A percentile compares a stretch with the other conserved stretches of the same genome.
phyloP scores from a whole-genome alignment of 1,140 invertebrate genomes.

The Lepidurus apus region DNA sequence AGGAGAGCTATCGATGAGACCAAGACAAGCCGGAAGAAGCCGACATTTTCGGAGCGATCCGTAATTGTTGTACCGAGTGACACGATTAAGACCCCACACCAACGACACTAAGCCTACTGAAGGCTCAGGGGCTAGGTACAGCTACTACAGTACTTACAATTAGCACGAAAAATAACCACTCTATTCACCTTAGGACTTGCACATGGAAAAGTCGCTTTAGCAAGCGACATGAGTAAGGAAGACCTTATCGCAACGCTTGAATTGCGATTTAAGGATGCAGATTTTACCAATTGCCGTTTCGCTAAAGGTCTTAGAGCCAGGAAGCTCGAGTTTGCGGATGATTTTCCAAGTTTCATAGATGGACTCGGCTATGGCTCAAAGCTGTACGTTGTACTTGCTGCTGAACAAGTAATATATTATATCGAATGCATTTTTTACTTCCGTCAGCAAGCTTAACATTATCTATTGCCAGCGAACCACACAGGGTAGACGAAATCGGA shows the following conservation, averaged over 20 bases:
- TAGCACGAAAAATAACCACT: neutral
- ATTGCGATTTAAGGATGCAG: neutral
- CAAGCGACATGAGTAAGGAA: neutral
- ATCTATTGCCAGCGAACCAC: neutral
- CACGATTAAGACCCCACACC: neutral
- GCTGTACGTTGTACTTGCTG: neutral
- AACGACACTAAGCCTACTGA: neutral
- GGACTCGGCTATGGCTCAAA: neutral
- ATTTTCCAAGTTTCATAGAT: neutral
- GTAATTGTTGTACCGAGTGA: neutral
- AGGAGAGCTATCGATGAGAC: neutral
- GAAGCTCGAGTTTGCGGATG: neutral
- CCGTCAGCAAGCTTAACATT: neutral
- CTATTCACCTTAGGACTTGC: neutral
- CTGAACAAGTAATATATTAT: neutral
- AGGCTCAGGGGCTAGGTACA: neutral
- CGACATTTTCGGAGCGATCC: neutral
- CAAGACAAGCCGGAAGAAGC: neutral
- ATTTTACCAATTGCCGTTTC: neutral
- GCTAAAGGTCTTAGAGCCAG: neutral
- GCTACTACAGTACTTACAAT: neutral
- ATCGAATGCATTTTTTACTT: neutral
- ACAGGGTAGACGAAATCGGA: neutral
- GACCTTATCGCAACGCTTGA: neutral
- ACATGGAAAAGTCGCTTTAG: neutral